Percentiles rank a stretch among this genome's conserved stretches.
Conservation (phyloP, 1,140 invertebrate species). For the Cheumatopsyche charites region DNA sequence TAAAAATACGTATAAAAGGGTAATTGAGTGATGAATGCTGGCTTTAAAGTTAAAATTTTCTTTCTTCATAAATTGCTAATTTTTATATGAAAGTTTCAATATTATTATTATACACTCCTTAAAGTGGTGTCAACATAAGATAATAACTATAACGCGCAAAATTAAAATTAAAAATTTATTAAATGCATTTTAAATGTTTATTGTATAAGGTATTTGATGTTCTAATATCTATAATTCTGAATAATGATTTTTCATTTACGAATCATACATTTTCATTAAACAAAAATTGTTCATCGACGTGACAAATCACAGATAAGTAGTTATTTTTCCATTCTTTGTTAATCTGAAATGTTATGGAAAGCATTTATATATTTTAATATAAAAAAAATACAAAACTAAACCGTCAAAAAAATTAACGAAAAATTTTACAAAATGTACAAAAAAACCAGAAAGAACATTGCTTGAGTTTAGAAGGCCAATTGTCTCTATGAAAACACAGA, state of each 20-base stretch:
- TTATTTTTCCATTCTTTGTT: no score
- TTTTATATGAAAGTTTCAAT: neutral
- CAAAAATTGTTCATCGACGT: no score
- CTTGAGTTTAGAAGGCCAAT: constrained; percentile 6
- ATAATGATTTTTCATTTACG: no score
- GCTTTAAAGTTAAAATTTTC: neutral
- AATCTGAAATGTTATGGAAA: no score
- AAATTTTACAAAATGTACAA: constrained; percentile 3
- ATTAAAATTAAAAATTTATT: neutral
- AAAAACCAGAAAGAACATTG: neutral
- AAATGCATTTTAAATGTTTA: neutral
- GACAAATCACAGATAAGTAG: no score
- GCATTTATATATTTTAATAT: constrained; percentile 14
- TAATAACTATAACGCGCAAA: constrained; percentile 16
- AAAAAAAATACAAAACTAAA: neutral
- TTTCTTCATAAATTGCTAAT: neutral
- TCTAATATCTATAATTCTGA: no score
- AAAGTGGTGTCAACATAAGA: constrained; percentile 7
- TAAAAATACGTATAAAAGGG: neutral
- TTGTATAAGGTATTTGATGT: no score
- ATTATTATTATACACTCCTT: neutral
- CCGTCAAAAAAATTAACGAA: neutral
- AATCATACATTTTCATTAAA: neutral
- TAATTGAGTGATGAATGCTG: constrained; percentile 4
- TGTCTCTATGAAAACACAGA: neutral